These are phyloP conservation scores for Pantherophis guttatus DNA, from an alignment of 2,113 vertebrate species.

Conservation along the genomic window DNA sequence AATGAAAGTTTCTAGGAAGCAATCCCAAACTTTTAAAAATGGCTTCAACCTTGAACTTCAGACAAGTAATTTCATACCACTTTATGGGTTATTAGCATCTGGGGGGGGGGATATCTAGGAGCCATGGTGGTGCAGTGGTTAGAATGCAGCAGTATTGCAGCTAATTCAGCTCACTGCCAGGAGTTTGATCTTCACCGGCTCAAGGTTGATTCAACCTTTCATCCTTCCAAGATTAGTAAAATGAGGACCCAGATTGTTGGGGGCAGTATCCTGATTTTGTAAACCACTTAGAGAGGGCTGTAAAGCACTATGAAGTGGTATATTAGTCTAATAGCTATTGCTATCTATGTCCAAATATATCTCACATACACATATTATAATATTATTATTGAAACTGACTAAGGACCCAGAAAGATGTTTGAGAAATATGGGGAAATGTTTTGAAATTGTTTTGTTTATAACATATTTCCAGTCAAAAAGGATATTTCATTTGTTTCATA, in stretches of 20 bases:
- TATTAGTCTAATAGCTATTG: not conserved
- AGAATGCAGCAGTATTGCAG: not conserved
- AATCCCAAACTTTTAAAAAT: not conserved
- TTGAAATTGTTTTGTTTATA: not conserved
- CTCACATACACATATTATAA: not conserved
- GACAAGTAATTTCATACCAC: not conserved
- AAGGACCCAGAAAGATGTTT: not conserved
- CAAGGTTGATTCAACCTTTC: not conserved
- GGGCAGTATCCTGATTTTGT: not conserved
- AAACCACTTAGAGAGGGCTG: not conserved
- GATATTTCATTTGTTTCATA: not conserved
- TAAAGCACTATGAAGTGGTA: not conserved
- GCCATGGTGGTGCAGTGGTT: not conserved
- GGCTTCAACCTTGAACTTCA: not conserved
- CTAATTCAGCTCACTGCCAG: not conserved
- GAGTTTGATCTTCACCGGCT: not conserved
- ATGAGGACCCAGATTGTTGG: not conserved
- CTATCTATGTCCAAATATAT: not conserved
- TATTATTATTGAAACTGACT: slow-evolving; percentile 62
- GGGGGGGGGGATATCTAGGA: not conserved
- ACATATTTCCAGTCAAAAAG: not conserved
- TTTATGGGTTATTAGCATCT: not conserved
- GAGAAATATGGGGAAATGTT: not conserved
- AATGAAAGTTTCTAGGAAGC: not conserved
- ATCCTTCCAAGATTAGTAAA: not conserved